Percentiles rank a stretch among this genome's conserved stretches.
Conservation (phyloP, 1,140 invertebrate species). For the Akabosia matsudoensis region DNA sequence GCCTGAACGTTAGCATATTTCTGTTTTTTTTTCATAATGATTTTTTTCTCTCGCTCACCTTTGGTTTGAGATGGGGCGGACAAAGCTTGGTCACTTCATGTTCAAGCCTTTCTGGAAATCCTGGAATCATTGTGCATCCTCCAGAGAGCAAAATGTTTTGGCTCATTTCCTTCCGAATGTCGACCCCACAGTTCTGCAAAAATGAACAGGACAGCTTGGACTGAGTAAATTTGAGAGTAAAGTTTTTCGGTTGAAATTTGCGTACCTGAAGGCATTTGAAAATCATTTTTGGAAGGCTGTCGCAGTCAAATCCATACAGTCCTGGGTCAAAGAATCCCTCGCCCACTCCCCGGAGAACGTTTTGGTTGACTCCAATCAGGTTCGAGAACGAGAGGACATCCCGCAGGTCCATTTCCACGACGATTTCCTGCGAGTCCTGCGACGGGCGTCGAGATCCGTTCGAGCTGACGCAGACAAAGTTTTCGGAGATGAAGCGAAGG, state of each 20-base stretch:
- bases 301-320: slow-evolving; percentile 61
- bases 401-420: slow-evolving; percentile 46
- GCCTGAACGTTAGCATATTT: too few species aligned
- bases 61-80: slow-evolving; percentile 59
- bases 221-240: too few species aligned
- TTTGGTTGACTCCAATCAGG: slow-evolving; percentile 46
- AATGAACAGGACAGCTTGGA: background rate
- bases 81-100: slow-evolving; percentile 59
- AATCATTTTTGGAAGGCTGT: slow-evolving; percentile 60
- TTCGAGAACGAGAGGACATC: slow-evolving; percentile 43
- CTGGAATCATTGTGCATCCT: slow-evolving; percentile 61
- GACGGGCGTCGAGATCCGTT: slow-evolving; percentile 25
- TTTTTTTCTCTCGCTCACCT: slow-evolving; percentile 52
- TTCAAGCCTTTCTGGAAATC: slow-evolving; percentile 61
- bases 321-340: slow-evolving; percentile 65
- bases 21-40: slow-evolving; percentile 12
- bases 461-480: slow-evolving; percentile 41
- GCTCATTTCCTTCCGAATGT: slow-evolving; percentile 57
- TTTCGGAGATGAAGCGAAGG: slow-evolving; percentile 45
- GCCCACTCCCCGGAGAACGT: slow-evolving; percentile 56
- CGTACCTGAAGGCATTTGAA: slow-evolving; percentile 58
- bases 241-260: background rate
- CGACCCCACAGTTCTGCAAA: slow-evolving; percentile 55
- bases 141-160: slow-evolving; percentile 56
- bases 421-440: slow-evolving; percentile 45